Percentiles rank a stretch among this genome's conserved stretches.
Evolutionary conservation across 2,113 vertebrate genomes (phyloP).

Genomic region (Calidris pugnax): DNA sequence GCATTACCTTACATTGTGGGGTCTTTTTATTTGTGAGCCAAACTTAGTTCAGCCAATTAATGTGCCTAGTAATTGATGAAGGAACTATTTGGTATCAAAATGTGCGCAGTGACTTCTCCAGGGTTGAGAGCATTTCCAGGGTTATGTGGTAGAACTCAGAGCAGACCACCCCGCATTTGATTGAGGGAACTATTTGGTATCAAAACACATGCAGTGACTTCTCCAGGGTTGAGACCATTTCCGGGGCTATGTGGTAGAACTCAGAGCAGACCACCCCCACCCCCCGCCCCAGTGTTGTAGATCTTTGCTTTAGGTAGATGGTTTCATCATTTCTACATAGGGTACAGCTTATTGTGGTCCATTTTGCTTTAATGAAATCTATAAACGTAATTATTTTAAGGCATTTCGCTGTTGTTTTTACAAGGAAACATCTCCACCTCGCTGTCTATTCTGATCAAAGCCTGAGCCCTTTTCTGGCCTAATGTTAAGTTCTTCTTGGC

Average conservation of each 20-base stretch:
- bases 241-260: not conserved
- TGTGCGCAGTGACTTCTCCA: not conserved
- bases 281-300: not conserved
- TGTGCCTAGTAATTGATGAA: not conserved
- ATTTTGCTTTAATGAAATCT: not conserved
- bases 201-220: not conserved
- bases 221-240: not conserved
- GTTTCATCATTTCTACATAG: not conserved
- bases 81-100: not conserved
- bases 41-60: not conserved
- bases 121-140: not conserved
- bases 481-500: not conserved
- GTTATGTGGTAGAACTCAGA: not conserved
- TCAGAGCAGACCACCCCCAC: not conserved
- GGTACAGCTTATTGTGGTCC: not conserved
- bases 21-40: not conserved
- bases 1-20: not conserved
- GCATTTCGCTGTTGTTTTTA: not conserved
- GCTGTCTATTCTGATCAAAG: not conserved
- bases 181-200: not conserved
- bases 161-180: not conserved
- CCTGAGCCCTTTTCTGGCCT: not conserved
- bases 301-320: not conserved
- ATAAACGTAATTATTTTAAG: not conserved
- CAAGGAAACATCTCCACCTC: not conserved